Base-by-base conservation (phyloP, 2,113 vertebrate genomes). In the Penelope pileata region DNA sequence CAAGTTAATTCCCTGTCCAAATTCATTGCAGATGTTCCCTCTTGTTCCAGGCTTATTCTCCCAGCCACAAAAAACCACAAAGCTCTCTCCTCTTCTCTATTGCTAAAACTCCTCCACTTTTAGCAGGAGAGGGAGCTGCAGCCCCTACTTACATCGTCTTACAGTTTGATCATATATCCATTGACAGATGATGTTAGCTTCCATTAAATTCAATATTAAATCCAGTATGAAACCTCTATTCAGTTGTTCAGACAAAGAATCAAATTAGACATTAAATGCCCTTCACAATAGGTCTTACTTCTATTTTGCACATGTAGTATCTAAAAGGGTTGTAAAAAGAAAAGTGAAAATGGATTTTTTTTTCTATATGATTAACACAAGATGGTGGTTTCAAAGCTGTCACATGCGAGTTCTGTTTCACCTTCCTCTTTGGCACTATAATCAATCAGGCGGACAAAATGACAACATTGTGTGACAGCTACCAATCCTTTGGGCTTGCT, bases 371-470 rank as follows among this genome's bases (percentile, higher is more conserved):
- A 96, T 94, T 95, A 96, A 77, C 36, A 62, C 34, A 68, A 81
- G 53, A 70, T n/a, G 43, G 45, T 56, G 48, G 42, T 86, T 86
- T 86, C 72, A 84, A 94, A 95, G 64, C 56, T 93, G 79, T 88
- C 83, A 92, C 32, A 43, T 10, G 69, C 47, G 69, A 86, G 69
- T 63, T 94, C 83, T 92, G 32, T 95, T 96, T 96, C 91, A 96
- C 90, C 94, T 96, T 96, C 79, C 50, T 93, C 47, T 94, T 67
- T 91, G 90, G 88, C 91, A 93, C 54, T 83, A 66, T 80, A 91
- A 95, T 97, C 91, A 96, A 94, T 95, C 94, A 96, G 58, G 47
- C 27, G 62, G 86, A 86, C 86, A 95, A 90, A 94, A 86, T 60
- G 90, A 93, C 91, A 94, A 76, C 24, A 38, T 4, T 10, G 30